These are phyloP conservation scores for Cromileptes altivelis DNA, from an alignment of 2,113 vertebrate genomes.

Conservation along the genomic window DNA sequence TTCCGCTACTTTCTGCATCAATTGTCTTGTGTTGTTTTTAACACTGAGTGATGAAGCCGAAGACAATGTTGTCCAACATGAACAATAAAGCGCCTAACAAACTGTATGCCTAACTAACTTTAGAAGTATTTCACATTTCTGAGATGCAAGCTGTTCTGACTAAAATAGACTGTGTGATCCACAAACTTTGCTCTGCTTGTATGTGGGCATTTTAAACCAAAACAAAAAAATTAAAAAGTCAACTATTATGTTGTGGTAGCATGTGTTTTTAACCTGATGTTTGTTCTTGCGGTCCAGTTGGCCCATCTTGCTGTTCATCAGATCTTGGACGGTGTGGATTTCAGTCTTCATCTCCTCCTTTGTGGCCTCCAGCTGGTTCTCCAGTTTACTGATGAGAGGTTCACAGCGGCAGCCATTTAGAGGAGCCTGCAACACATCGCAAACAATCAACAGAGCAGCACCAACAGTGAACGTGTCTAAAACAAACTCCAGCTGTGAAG, in stretches of 20 bases:
- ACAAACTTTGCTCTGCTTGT: background rate
- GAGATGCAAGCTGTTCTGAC: too few species aligned
- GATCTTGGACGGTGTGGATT: conserved; percentile 92
- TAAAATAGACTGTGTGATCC: too few species aligned
- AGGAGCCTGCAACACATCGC: conserved; percentile 86
- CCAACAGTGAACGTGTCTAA: background rate
- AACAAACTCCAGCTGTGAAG: background rate
- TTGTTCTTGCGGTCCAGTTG: conserved; percentile 93
- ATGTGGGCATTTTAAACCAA: background rate
- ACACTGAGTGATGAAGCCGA: too few species aligned
- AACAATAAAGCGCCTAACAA: too few species aligned
- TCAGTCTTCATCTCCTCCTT: conserved; percentile 97
- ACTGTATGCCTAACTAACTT: too few species aligned
- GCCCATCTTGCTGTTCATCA: conserved; percentile 94
- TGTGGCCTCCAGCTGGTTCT: conserved; percentile 95
- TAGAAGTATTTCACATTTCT: too few species aligned
- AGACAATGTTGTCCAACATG: too few species aligned
- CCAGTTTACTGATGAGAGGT: conserved; percentile 94
- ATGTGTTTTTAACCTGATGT: conserved; percentile 87
- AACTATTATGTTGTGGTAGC: background rate
- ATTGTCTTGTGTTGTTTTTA: too few species aligned
- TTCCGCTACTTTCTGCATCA: too few species aligned
- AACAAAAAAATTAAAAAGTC: background rate
- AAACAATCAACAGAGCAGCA: background rate
- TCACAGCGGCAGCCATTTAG: conserved; percentile 97